Evolutionary conservation across 2,797 vertebrate genomes (phyloP), one percentile per base, ranked within the genome.

Genomic region (Clarias platycephalus): DNA sequence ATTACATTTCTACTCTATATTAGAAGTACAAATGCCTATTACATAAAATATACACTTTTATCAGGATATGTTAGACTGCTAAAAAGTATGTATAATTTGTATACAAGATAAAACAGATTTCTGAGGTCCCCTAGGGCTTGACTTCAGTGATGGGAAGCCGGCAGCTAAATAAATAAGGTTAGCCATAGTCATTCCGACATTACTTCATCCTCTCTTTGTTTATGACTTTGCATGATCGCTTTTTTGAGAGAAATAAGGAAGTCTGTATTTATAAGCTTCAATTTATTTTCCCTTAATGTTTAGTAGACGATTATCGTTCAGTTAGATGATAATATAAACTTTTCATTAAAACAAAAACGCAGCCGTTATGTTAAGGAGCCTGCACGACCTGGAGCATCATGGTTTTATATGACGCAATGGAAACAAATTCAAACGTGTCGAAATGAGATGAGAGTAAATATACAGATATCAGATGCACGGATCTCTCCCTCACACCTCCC

Each of bases 121-220:
- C 87, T 90, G 88, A 82, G 70, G 85, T 93, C 90, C 91, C 92
- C 60, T 31, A 81, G 89, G 91, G 63, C 77, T 90, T 85, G 49
- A 85, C 87, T 89, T 90, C 86, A 82, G 88, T 91, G 91, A 93
- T 93, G 91, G 92, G 92, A 95, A 93, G 93, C 92, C 91, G 94
- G 91, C 91, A 91, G 86, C 91, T 93, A 93, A 95, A 94, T 92
- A 94, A 95, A 94, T 91, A 93, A 71, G 81, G 86, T 90, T 90
- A 89, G 92, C 92, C 85, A 72, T 84, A 83, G 88, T 87, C 91
- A 93, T 94, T 92, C 90, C 90, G 91, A 92, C 93, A 92, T 90
- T 84, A 92, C 91, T 90, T 92, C 91, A 89, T 93, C 90, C 91
- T 92, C 89, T 91, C 90, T 88, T 93, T 94, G 92, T 95, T 94